These are phyloP conservation scores for Hecatera dysodea DNA, from an alignment of 2,888 invertebrate genomes.

Conservation along the genomic window DNA sequence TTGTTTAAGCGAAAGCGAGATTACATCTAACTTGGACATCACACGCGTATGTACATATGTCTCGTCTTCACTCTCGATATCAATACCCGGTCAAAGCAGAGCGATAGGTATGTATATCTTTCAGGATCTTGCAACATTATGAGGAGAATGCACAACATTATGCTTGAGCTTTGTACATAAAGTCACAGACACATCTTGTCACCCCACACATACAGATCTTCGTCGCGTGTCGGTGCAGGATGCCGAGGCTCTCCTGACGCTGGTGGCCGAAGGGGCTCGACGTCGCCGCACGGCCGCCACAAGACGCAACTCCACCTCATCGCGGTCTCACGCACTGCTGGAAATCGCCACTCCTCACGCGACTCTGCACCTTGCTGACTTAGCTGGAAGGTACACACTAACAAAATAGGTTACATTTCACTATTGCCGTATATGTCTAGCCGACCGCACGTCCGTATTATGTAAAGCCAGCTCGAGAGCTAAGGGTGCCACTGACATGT, in stretches of 20 bases:
- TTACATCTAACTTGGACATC: neutral
- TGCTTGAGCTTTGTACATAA: constrained; percentile 2
- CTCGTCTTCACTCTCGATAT: neutral
- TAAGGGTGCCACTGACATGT: neutral
- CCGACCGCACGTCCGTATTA: neutral
- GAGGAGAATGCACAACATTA: neutral
- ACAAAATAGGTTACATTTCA: no score
- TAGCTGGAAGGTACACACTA: constrained; percentile 84
- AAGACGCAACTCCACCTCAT: constrained; percentile 93
- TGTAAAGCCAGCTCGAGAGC: neutral
- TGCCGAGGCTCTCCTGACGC: constrained; percentile 89
- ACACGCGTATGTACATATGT: neutral
- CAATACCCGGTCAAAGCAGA: neutral
- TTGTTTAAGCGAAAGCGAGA: neutral
- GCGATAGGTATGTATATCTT: neutral
- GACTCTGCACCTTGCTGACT: constrained; percentile 90
- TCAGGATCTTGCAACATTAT: neutral
- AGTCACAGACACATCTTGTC: neutral
- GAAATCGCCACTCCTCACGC: constrained; percentile 92
- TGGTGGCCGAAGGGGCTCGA: constrained; percentile 91
- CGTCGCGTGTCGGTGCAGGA: constrained; percentile 91
- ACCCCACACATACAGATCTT: constrained; percentile 88
- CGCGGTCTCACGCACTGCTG: constrained; percentile 94
- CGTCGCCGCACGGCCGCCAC: constrained; percentile 93
- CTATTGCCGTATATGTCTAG: no score